Conservation (phyloP, 2,888 invertebrate genomes). For the Polydrusus pterygomalis region DNA sequence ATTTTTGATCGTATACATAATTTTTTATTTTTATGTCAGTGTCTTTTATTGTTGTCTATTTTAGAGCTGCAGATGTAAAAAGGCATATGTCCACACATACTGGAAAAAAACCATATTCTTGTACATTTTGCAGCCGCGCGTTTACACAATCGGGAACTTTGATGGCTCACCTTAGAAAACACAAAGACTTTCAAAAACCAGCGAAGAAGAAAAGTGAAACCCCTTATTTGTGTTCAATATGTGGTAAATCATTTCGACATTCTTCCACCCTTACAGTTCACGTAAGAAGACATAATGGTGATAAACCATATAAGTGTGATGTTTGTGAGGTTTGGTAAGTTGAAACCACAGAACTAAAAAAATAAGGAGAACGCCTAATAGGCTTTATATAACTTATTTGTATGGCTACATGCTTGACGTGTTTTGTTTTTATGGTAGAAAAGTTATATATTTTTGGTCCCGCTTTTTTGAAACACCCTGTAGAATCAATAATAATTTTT, state of each 20-base stretch:
- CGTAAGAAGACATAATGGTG: conserved; percentile 63
- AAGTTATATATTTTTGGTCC: no score
- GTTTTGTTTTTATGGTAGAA: no score
- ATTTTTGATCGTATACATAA: neutral
- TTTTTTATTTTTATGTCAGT: neutral
- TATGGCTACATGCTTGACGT: no score
- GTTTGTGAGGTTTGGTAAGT: conserved; percentile 63
- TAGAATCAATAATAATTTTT: no score
- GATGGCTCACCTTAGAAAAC: conserved; percentile 60
- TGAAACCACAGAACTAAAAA: neutral
- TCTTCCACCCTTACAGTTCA: conserved; percentile 64
- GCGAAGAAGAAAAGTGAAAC: conserved; percentile 53
- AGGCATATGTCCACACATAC: conserved; percentile 64
- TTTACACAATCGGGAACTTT: conserved; percentile 64
- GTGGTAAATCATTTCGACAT: conserved; percentile 65
- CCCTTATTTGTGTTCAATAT: conserved; percentile 63
- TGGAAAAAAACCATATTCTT: conserved; percentile 61
- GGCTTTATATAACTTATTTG: no score
- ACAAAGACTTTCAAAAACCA: conserved; percentile 52
- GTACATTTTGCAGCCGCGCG: conserved; percentile 59
- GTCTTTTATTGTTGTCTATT: conserved; percentile 47
- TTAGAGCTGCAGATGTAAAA: conserved; percentile 63
- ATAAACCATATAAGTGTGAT: conserved; percentile 64
- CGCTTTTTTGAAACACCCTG: no score
- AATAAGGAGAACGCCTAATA: no score